Evolutionary conservation across 2,797 vertebrate species (phyloP), one percentile per base, ranked within the genome.

Genomic region (Gallinago stenura): DNA sequence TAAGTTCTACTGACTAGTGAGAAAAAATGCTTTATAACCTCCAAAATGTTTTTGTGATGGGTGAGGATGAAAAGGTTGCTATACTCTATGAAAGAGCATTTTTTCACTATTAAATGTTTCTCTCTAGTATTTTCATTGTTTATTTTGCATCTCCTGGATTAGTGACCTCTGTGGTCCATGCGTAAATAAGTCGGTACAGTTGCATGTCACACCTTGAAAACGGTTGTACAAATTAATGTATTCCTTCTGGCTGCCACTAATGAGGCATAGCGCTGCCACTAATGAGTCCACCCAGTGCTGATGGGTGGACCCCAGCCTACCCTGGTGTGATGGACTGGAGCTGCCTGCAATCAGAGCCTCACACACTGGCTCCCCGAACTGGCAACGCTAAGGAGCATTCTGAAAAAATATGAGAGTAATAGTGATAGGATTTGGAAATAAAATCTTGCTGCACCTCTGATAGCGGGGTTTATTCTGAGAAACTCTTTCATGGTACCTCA

Each of bases 161-260:
- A 81, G 10, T 0, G 0, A 56, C 19, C 12, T 76, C 46, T 81
- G 25, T 0, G 2, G 48, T 66, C 21, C 0, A 0, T 41, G 14
- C 61, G 81, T n/a, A 64, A 70, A 15, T 56, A 68, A 82, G 19
- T 72, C 41, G 26, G 8, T 69, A 45, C 7, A 35, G 45, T 73
- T 78, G 16, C 11, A 56, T 39, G n/a, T 58, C 53, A 28, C 43
- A 35, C 11, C 1, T 1, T 50, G 64, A 80, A 54, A 87, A 35
- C 5, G 64, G 8, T 3, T 73, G 14, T 43, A 13, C 11, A 62
- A 57, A 62, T 48, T 31, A 15, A 58, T 25, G 78, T 91, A 9
- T 17, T 84, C 28, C 58, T 86, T 28, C 43, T 7, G 15, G 68
- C 17, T 28, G 45, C 24, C 9, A 5, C 18, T 30, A 39, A 39